phyloP scores from a whole-genome alignment of 2,113 vertebrate species.

The Ceyx cyanopectus region DNA sequence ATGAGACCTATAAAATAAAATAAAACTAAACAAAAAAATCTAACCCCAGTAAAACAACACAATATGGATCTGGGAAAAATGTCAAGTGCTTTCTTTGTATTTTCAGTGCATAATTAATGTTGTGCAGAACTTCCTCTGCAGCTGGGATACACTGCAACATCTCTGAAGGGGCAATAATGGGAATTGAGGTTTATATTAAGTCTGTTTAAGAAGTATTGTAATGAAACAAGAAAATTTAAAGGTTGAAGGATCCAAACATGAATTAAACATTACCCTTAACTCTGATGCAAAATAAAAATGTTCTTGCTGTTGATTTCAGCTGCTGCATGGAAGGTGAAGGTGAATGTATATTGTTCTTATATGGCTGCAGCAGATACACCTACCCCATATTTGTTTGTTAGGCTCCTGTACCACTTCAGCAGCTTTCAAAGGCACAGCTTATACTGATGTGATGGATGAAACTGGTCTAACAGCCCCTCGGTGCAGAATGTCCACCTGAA shows the following conservation, averaged over 20 bases:
- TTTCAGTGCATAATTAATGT: conserved; percentile 60
- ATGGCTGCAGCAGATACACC: not conserved
- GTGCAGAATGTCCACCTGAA: accelerated
- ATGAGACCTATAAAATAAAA: not conserved
- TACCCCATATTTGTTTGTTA: not conserved
- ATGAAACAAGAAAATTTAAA: conserved; percentile 47
- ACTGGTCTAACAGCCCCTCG: not conserved
- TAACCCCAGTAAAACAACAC: not conserved
- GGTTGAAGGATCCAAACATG: not conserved
- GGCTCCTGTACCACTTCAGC: not conserved
- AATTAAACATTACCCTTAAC: conserved; percentile 30
- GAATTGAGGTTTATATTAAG: conserved; percentile 50
- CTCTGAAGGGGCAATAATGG: conserved; percentile 43
- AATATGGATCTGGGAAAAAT: conserved; percentile 30
- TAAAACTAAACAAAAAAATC: not conserved
- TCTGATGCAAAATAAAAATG: not conserved
- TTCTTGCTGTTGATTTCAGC: not conserved
- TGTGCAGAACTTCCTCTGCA: conserved; percentile 42
- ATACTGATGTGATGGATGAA: not conserved
- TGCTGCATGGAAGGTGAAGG: not conserved
- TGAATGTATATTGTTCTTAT: not conserved
- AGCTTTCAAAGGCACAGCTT: not conserved
- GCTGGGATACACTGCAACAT: conserved; percentile 45
- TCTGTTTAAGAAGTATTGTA: conserved; percentile 34
- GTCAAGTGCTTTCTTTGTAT: conserved; percentile 52